phyloP scores from a whole-genome alignment of 2,888 invertebrate genomes.

The Galerucella calmariensis region DNA sequence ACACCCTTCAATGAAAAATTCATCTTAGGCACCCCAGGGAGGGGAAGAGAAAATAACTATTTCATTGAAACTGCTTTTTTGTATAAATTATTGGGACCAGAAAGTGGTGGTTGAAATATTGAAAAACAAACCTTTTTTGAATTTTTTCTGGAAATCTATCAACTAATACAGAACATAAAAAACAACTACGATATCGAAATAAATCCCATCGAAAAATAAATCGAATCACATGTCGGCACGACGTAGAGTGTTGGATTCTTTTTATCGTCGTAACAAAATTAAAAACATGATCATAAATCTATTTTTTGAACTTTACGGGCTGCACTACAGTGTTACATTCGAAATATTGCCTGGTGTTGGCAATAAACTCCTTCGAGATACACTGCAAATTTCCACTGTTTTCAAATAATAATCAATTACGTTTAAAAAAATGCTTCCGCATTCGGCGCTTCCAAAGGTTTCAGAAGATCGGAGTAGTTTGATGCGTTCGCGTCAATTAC shows the following conservation, averaged over 20 bases:
- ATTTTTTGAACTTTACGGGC: conserved; percentile 29
- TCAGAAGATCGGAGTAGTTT: no score
- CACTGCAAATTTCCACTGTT: not conserved
- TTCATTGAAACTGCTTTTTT: no score
- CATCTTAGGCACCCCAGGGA: no score
- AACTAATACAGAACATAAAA: not conserved
- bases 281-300: conserved; percentile 29
- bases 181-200: not conserved
- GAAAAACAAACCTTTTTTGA: no score
- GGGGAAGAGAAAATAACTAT: no score
- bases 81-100: no score
- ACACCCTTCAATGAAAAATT: no score
- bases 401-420: not conserved
- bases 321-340: conserved; percentile 25
- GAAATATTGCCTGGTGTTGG: conserved; percentile 15
- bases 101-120: no score
- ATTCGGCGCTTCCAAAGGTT: no score
- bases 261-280: conserved; percentile 33
- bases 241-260: conserved; percentile 18
- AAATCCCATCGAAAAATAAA: not conserved
- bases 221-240: not conserved
- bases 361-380: conserved; percentile 17
- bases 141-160: no score
- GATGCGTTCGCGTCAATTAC: no score
- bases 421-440: no score